Evolutionary conservation across 2,888 invertebrate species (phyloP).

Genomic region (Aleiodes alternator): DNA sequence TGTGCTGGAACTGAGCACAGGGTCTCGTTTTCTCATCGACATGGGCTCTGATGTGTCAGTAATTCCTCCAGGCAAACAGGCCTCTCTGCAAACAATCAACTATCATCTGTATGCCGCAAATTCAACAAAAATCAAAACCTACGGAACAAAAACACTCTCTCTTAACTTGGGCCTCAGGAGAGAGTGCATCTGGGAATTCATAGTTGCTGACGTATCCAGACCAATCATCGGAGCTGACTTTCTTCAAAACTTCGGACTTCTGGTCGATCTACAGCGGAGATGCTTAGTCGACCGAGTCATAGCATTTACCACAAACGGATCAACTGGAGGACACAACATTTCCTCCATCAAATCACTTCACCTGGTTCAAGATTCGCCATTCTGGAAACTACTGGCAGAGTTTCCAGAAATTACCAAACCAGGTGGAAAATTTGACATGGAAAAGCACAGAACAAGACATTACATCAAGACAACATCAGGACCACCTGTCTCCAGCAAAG

Average conservation of each 20-base stretch:
- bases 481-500: constrained; percentile 9
- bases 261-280: background rate
- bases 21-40: constrained; percentile 2
- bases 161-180: background rate
- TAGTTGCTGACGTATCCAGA: background rate
- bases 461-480: background rate
- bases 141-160: background rate
- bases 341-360: background rate
- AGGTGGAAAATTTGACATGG: background rate
- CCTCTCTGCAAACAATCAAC: background rate
- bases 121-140: background rate
- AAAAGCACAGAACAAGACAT: background rate
- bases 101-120: constrained; percentile 1
- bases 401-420: constrained; percentile 8
- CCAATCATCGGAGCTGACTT: constrained; percentile 18
- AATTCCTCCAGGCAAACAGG: background rate
- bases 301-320: background rate
- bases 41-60: constrained; percentile 21
- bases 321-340: background rate
- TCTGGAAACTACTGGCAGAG: background rate
- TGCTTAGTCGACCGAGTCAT: background rate
- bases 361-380: background rate
- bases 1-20: background rate
- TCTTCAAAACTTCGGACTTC: background rate
- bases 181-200: background rate